phyloP scores from a whole-genome alignment of 2,797 vertebrate genomes.

The Cyclopterus lumpus region DNA sequence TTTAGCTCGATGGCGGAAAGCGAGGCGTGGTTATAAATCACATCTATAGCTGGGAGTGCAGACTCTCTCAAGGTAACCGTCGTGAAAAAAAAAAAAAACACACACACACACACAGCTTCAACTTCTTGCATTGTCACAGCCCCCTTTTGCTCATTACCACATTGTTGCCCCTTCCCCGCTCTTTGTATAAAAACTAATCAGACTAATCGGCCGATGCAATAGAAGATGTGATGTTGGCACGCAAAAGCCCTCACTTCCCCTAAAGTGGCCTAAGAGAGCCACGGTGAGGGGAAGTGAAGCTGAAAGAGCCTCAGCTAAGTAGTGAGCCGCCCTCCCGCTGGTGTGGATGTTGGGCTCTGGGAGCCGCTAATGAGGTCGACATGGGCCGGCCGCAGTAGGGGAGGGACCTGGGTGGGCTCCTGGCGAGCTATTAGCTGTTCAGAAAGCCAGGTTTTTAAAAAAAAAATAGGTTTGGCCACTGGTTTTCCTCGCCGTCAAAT shows the following conservation, averaged over 20 bases:
- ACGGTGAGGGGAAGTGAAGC: constrained; percentile 13
- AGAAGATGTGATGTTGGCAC: constrained; percentile 63
- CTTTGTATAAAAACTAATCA: constrained; percentile 69
- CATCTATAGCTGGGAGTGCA: constrained; percentile 17
- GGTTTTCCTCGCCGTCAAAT: neutral
- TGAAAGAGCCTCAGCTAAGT: constrained; percentile 4
- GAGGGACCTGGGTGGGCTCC: neutral
- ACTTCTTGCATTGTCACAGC: constrained; percentile 48
- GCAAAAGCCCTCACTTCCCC: constrained; percentile 47
- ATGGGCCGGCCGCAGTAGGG: constrained; percentile 14
- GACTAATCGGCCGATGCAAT: constrained; percentile 58
- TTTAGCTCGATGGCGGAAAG: constrained; percentile 50
- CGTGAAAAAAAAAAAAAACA: constrained; percentile 11
- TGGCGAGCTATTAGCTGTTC: constrained; percentile 3
- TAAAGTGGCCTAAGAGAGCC: constrained; percentile 13
- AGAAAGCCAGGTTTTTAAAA: constrained; percentile 11
- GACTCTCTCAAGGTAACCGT: constrained; percentile 51
- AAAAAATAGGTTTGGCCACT: neutral
- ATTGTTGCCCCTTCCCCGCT: constrained; percentile 63
- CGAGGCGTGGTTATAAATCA: constrained; percentile 57
- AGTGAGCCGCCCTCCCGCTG: neutral
- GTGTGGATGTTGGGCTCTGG: constrained; percentile 9
- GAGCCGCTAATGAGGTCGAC: constrained; percentile 12
- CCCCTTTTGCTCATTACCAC: constrained; percentile 47
- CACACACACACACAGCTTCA: constrained; percentile 29